Evolutionary conservation across 2,113 vertebrate species (phyloP).

Genomic region (Bubo scandiacus): DNA sequence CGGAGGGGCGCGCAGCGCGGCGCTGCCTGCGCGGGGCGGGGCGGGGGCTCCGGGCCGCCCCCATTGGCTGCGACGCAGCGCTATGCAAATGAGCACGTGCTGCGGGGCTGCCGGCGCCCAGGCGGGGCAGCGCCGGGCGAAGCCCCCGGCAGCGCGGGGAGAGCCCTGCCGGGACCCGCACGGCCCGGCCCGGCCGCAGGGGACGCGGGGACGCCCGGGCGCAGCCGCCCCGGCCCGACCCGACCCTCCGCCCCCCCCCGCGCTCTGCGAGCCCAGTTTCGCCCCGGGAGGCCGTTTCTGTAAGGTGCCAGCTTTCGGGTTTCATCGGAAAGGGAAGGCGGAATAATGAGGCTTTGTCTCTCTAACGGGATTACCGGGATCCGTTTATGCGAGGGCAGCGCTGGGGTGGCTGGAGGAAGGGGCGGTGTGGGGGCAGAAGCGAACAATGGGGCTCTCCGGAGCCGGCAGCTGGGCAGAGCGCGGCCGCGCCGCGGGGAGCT

Average conservation of each 20-base stretch:
- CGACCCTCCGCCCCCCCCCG: not conserved
- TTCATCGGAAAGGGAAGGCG: not conserved
- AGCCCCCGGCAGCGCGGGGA: not conserved
- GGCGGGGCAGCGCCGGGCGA: not conserved
- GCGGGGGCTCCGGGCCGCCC: not conserved
- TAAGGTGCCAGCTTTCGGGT: not conserved
- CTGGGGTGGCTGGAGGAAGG: not conserved
- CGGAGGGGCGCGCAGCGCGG: not conserved
- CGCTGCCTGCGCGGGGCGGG: not conserved
- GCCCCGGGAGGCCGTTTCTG: not conserved
- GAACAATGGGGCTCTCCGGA: not conserved
- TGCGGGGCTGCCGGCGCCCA: not conserved
- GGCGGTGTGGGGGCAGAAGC: not conserved
- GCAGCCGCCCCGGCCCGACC: not conserved
- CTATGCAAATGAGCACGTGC: constrained; percentile 43
- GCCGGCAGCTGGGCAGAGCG: not conserved
- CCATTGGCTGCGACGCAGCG: not conserved
- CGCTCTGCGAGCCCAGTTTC: not conserved
- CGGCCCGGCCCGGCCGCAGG: not conserved
- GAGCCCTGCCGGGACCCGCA: not conserved
- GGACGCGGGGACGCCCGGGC: too few relatives aligned
- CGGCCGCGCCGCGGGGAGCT: not conserved
- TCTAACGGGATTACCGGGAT: constrained; percentile 44
- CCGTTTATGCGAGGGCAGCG: not conserved
- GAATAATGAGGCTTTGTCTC: constrained; percentile 47